phyloP scores from a whole-genome alignment of 2,888 invertebrate genomes.

The Acronicta aceris region DNA sequence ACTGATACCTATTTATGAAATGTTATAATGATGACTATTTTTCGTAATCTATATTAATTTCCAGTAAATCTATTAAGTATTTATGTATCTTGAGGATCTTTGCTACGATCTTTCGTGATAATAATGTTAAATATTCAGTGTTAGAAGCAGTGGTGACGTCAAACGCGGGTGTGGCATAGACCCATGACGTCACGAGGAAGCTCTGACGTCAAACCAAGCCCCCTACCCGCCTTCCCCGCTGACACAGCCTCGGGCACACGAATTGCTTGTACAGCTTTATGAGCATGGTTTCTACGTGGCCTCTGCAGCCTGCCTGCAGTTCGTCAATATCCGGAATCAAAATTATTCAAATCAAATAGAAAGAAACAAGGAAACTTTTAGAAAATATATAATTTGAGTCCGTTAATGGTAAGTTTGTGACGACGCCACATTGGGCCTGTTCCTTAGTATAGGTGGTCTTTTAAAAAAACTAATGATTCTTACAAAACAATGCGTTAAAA shows the following conservation, averaged over 20 bases:
- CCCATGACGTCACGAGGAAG: slow-evolving; percentile 85
- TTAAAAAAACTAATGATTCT: no score
- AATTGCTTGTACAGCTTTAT: slow-evolving; percentile 76
- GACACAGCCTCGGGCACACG: slow-evolving; percentile 63
- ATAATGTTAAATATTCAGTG: slow-evolving; percentile 50
- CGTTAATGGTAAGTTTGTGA: no score
- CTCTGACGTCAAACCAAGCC: slow-evolving; percentile 85
- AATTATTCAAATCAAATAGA: not conserved
- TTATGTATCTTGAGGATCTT: not conserved
- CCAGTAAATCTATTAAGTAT: not conserved
- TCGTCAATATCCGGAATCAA: slow-evolving; percentile 14
- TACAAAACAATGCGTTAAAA: no score
- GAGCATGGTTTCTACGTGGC: slow-evolving; percentile 77
- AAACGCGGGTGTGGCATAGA: slow-evolving; percentile 85
- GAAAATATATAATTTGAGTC: not conserved
- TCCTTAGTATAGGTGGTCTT: no score
- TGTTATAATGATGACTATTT: no score
- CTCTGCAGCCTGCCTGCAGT: slow-evolving; percentile 48
- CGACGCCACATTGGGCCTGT: no score
- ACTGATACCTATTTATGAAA: no score
- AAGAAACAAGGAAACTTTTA: not conserved
- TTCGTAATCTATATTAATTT: not conserved
- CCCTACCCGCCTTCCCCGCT: slow-evolving; percentile 59
- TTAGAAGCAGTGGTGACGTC: slow-evolving; percentile 77
- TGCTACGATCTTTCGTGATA: slow-evolving; percentile 7